These are phyloP conservation scores for Bombylius major DNA, from an alignment of 2,888 invertebrate species.

Conservation along the genomic window DNA sequence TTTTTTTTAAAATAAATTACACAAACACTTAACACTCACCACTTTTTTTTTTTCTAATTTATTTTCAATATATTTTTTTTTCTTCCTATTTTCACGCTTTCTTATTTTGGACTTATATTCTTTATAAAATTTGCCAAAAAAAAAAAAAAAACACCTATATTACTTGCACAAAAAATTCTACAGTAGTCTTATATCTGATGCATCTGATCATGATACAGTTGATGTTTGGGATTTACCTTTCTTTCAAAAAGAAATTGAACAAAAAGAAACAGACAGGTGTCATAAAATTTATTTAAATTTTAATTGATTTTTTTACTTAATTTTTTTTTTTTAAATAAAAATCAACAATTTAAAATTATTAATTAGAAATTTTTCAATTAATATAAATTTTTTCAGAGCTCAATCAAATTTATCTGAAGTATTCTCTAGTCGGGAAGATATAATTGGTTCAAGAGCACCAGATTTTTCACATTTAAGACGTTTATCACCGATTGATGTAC, in stretches of 20 bases:
- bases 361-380: neutral
- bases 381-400: slow-evolving; percentile 2
- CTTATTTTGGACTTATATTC: no score
- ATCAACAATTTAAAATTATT: neutral
- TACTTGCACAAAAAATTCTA: neutral
- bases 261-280: slow-evolving; percentile 20
- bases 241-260: slow-evolving; percentile 32
- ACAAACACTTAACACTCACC: no score
- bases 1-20: no score
- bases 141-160: no score
- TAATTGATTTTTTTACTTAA: neutral
- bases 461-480: slow-evolving; percentile 6
- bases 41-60: no score
- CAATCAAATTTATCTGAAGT: slow-evolving; percentile 5
- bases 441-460: slow-evolving; percentile 7
- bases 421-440: slow-evolving; percentile 9
- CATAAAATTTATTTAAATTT: neutral
- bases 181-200: slow-evolving; percentile 42
- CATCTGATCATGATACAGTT: slow-evolving; percentile 27
- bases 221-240: slow-evolving; percentile 48
- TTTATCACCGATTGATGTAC: neutral
- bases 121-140: no score
- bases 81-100: no score
- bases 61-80: no score
- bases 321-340: neutral